Base-by-base conservation (phyloP, 2,797 vertebrate genomes). In the Miichthys miiuy region DNA sequence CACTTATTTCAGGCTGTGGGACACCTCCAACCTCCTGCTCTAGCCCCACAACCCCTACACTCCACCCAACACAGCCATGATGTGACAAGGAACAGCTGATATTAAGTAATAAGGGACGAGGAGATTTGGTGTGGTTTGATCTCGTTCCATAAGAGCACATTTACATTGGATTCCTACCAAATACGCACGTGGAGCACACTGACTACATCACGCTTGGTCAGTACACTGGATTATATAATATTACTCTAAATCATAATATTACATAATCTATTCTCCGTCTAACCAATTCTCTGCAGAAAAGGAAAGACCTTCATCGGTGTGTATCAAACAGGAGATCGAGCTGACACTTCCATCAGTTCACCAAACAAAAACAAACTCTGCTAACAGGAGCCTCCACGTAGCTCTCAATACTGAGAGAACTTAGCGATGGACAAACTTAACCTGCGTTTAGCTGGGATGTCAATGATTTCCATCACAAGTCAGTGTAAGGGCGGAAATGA, bases 1-100 rank as follows among this genome's bases (percentile, higher is more conserved):
- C 69, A 69, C 38, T 73, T 75, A 81, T 80, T 83, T 85, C 74
- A 80, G 79, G 52, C 68, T 60, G 21, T 41, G 70, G 58, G 68
- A 79, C 51, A 75, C 44, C 51, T 73, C 75, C 72, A 58, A 60
- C 44, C 81, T 64, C 68, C 62, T 64, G 54, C 30, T 62, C 52
- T 3, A 7, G 55, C 54, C 27, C 51, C 34, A 42, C 12, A 58
- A n/a, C 41, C 18, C 61, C 48, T 57, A 17, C 25, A 54, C 7
- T 41, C 18, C 34, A 51, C 48, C 50, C 8, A 54, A 60, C 25
- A 13, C 65, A 52, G 44, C 47, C 52, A 42, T 10, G n/a, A 41
- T 44, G 2, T 4, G 3, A 27, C 17, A 62, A 21, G 17, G 18
- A 58, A 61, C 18, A 68, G 25, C 41, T 70, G 25, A 51, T 41